Conservation (phyloP, 2,888 invertebrate species). For the Pyrocoelia pectoralis region DNA sequence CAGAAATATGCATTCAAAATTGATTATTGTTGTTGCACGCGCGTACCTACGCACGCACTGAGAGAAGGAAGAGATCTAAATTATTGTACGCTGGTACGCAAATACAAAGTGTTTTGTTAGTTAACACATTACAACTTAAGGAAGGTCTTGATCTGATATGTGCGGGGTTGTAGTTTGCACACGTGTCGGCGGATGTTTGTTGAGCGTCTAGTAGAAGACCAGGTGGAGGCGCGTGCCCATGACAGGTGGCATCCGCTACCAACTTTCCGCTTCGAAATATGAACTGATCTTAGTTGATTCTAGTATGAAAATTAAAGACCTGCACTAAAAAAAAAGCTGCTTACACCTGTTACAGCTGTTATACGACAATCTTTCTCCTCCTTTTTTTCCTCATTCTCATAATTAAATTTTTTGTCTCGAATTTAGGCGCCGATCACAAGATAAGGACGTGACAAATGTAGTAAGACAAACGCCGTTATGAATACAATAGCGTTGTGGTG, state of each 20-base stretch:
- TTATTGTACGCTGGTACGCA: no score
- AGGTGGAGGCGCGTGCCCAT: conserved; percentile 34
- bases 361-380: background rate
- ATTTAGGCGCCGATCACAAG: conserved; percentile 46
- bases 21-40: no score
- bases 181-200: conserved; percentile 35
- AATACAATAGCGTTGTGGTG: conserved; percentile 58
- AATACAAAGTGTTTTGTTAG: background rate
- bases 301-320: conserved; percentile 26
- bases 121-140: background rate
- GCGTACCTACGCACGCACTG: no score
- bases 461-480: conserved; percentile 58
- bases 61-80: no score
- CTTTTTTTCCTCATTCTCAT: conserved; percentile 5
- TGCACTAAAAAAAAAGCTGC: conserved; percentile 21
- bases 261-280: conserved; percentile 16
- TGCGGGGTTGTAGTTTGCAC: conserved; percentile 32
- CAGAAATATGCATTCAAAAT: no score
- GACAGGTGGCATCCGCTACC: conserved; percentile 37
- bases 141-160: conserved; percentile 28
- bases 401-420: conserved; percentile 36
- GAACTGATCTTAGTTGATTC: conserved; percentile 5
- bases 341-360: conserved; percentile 30
- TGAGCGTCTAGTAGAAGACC: conserved; percentile 34
- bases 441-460: conserved; percentile 58